A percentile compares a stretch with the other conserved stretches of the same genome.
Evolutionary conservation across 2,113 vertebrate genomes (phyloP).

Genomic region (Urocynchramus pylzowi): DNA sequence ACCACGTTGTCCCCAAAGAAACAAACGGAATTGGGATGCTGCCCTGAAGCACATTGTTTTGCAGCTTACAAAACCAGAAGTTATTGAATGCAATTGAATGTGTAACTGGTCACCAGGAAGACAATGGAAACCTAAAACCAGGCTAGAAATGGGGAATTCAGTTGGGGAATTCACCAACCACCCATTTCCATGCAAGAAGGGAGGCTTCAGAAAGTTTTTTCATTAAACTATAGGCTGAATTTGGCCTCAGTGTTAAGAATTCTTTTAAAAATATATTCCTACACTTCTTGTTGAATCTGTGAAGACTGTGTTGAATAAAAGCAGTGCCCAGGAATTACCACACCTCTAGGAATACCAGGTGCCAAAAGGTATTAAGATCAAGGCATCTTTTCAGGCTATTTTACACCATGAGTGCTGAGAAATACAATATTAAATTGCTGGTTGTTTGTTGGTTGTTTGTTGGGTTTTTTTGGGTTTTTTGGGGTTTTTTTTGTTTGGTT

Average conservation of each 20-base stretch:
- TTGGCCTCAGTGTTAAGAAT: background rate
- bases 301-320: background rate
- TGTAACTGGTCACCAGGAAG: background rate
- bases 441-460: no score
- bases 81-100: background rate
- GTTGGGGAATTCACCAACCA: background rate
- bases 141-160: background rate
- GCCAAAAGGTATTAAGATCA: background rate
- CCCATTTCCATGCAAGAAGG: background rate
- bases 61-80: background rate
- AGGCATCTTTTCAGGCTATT: background rate
- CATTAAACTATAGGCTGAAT: background rate
- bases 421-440: background rate
- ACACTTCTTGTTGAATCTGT: background rate
- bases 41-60: background rate
- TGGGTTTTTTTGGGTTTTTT: background rate
- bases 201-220: background rate
- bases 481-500: accelerated
- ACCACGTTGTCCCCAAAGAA: background rate
- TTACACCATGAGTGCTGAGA: background rate
- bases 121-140: background rate
- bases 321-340: background rate
- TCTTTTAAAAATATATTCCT: background rate
- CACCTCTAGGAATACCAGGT: background rate
- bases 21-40: background rate